Evolutionary conservation across 2,797 vertebrate genomes (phyloP).

Genomic region (Falco concolor): DNA sequence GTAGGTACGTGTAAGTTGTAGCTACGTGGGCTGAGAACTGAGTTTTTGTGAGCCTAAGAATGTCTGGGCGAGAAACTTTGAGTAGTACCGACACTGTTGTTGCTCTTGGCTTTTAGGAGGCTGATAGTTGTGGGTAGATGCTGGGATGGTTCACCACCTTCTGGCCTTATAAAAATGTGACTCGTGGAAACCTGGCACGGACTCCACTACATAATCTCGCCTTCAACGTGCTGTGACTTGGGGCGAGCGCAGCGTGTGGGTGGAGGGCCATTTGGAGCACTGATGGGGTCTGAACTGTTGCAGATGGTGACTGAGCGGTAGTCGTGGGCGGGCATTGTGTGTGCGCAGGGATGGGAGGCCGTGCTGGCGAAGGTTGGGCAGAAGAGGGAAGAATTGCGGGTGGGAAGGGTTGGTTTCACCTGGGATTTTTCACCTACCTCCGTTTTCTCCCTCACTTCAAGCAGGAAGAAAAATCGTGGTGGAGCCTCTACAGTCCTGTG

Average conservation of each 20-base stretch:
- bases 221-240: background rate
- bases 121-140: background rate
- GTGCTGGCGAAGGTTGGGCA: background rate
- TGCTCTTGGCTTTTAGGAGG: background rate
- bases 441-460: background rate
- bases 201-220: background rate
- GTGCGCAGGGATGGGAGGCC: no score
- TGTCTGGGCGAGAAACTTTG: background rate
- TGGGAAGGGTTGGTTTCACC: background rate
- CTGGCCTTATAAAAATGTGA: background rate
- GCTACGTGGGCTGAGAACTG: accelerated
- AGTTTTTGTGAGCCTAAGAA: background rate
- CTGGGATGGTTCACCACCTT: background rate
- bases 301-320: background rate
- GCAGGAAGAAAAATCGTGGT: background rate
- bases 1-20: background rate
- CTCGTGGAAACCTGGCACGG: background rate
- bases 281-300: background rate
- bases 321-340: background rate
- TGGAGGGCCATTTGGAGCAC: background rate
- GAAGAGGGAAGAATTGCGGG: background rate
- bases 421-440: background rate
- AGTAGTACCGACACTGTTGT: background rate
- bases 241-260: background rate
- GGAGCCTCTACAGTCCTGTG: background rate